Base-by-base conservation (phyloP, 2,888 invertebrate genomes). In the Caenorhabditis sinica region DNA sequence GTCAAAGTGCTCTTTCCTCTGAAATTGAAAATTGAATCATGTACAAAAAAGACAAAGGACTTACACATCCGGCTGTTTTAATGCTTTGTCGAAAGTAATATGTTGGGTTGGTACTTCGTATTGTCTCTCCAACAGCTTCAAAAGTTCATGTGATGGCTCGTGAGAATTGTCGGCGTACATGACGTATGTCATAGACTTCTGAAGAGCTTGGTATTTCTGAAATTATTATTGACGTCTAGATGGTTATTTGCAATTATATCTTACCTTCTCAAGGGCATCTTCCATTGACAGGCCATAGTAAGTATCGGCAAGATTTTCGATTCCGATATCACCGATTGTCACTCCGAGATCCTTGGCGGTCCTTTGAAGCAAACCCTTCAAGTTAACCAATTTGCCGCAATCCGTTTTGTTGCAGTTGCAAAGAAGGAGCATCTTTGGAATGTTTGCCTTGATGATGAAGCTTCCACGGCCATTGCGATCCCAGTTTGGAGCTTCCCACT, bases 121-220 rank as follows among this genome's bases (percentile, higher is more conserved):
- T 5, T 36, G 25, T 13, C 86, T 58, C 53, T 88, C 88, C 28
- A 51, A 23, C 15, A 87, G 60, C 36, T 88, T 88, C 76, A 88
- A 43, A 0, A 60, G 20, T 1, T 49, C 80, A 15, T 83, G 82
- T 5, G 71, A 56, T 13, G 28, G 28, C 6, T 20, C 0, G 28
- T 1, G 9, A 23, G 20, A 45, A 15, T 60, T 1, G 15, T 76
- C 76, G n/a, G 28, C 25, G 33, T 76, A 68, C 15, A 76, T 30
- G 3, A 76, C 56, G 56, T n/a, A 13, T 43, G 49, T 23, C 11
- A 5, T 5, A 1, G 9, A 8, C 13, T 17, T 40, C 23, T 23
- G 17, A 2, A 68, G 51, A 11, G n/a, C 6, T 5, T 51, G 20
- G 36, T 53, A 20, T 25, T 69, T 69, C 68, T 68, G 51, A 33